Conservation (phyloP, 2,888 invertebrate species). For the Entomobrya multifasciata region DNA sequence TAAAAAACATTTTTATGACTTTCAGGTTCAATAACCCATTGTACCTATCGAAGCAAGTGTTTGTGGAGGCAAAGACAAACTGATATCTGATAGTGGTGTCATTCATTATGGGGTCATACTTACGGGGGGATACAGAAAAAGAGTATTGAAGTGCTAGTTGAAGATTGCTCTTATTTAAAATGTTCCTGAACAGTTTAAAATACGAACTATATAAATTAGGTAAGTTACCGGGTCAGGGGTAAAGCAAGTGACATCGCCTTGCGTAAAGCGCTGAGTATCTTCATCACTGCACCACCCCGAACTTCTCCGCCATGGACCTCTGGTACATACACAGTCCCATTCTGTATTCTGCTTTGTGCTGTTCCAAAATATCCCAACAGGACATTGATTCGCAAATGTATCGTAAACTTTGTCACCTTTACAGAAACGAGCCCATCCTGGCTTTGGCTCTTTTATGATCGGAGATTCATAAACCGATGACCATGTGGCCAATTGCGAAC, state of each 20-base stretch:
- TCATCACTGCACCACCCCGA: slow-evolving; percentile 70
- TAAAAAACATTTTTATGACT: too few relatives aligned
- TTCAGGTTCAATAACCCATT: too few relatives aligned
- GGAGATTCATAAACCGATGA: slow-evolving; percentile 60
- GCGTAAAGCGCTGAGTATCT: slow-evolving; percentile 65
- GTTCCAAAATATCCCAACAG: slow-evolving; percentile 75
- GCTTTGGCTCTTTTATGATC: slow-evolving; percentile 52
- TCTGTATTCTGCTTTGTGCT: slow-evolving; percentile 26
- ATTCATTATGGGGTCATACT: too few relatives aligned
- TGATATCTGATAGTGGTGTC: too few relatives aligned
- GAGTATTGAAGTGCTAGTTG: too few relatives aligned
- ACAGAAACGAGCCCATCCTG: slow-evolving; percentile 74
- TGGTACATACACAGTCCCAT: slow-evolving; percentile 77
- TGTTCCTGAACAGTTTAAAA: too few relatives aligned
- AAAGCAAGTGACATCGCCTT: slow-evolving; percentile 72
- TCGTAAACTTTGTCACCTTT: slow-evolving; percentile 58
- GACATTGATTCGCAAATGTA: slow-evolving; percentile 75
- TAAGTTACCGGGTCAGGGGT: slow-evolving; percentile 52
- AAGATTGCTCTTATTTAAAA: too few relatives aligned
- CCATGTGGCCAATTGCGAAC: slow-evolving; percentile 56
- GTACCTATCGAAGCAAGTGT: too few relatives aligned
- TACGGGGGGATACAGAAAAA: too few relatives aligned
- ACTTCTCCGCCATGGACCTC: slow-evolving; percentile 75
- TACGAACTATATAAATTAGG: not conserved
- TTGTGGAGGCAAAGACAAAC: too few relatives aligned